phyloP scores from a whole-genome alignment of 2,888 invertebrate genomes.

The Cheilosia grossa region DNA sequence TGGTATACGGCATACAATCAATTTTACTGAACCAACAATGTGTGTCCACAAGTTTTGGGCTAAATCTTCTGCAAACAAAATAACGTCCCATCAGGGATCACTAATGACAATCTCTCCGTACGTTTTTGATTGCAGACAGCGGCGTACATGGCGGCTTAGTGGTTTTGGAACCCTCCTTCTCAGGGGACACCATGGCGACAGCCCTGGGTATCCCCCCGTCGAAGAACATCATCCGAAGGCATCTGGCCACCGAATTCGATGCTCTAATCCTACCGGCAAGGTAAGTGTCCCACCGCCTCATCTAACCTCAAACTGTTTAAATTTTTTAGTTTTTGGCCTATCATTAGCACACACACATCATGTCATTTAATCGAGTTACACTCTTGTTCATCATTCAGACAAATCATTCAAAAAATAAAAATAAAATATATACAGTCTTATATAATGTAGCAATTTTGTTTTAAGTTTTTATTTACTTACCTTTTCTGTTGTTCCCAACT shows the following conservation, averaged over 20 bases:
- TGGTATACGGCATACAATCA: slow-evolving; percentile 5
- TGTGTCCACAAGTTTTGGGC: background rate
- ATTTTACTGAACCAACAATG: slow-evolving; percentile 6
- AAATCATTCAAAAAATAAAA: slow-evolving; percentile 14
- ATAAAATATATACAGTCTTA: too few species aligned
- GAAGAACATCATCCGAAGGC: slow-evolving; percentile 95
- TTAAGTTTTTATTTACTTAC: slow-evolving; percentile 2
- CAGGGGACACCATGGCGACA: slow-evolving; percentile 96
- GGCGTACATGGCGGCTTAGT: slow-evolving; percentile 97
- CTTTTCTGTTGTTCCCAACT: background rate
- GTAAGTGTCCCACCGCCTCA: slow-evolving; percentile 83
- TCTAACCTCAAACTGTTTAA: background rate
- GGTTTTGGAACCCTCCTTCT: slow-evolving; percentile 96
- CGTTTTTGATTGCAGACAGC: slow-evolving; percentile 87
- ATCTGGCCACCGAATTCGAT: slow-evolving; percentile 95
- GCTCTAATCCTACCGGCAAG: slow-evolving; percentile 96
- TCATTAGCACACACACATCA: slow-evolving; percentile 75
- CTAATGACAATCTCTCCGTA: slow-evolving; percentile 34
- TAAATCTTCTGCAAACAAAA: background rate
- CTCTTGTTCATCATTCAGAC: slow-evolving; percentile 44
- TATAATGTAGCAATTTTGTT: slow-evolving; percentile 17
- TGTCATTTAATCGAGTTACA: slow-evolving; percentile 60
- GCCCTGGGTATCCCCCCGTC: slow-evolving; percentile 96
- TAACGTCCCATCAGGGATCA: slow-evolving; percentile 3
- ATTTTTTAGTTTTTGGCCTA: slow-evolving; percentile 63